Evolutionary conservation across 92 coral and sea anemone species (phyloP).

Genomic region (Porites cylindrica): DNA sequence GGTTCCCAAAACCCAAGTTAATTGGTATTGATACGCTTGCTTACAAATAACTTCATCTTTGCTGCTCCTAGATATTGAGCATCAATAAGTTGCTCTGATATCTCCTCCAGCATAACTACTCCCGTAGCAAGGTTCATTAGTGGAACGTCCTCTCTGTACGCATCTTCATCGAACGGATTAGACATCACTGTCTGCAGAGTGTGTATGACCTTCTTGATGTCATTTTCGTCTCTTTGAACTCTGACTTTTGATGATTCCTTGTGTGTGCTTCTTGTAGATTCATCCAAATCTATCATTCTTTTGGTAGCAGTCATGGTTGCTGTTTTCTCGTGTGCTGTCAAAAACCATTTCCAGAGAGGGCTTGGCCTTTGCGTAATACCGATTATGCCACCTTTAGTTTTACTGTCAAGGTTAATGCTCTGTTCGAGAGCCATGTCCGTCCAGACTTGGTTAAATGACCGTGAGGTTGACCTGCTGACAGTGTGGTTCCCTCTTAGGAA

Average conservation of each 20-base stretch:
- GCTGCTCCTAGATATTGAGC: background rate
- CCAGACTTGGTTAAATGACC: constrained; percentile 59
- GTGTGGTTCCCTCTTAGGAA: constrained; percentile 54
- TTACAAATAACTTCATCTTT: constrained; percentile 17
- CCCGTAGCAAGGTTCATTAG: constrained; percentile 54
- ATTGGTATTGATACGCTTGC: constrained; percentile 18
- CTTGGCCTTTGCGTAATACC: constrained; percentile 61
- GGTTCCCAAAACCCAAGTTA: constrained; percentile 35
- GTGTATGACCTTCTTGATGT: too few species aligned
- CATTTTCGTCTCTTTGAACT: background rate
- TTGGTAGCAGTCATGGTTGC: constrained; percentile 48
- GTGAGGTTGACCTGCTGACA: constrained; percentile 48
- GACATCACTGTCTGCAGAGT: too few species aligned
- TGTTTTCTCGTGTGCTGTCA: constrained; percentile 41
- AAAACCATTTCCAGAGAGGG: constrained; percentile 43
- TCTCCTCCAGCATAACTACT: constrained; percentile 35
- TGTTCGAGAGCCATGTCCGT: constrained; percentile 66
- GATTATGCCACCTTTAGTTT: constrained; percentile 55
- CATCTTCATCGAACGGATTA: too few species aligned
- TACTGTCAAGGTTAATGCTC: constrained; percentile 59
- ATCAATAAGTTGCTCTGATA: background rate
- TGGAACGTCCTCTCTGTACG: too few species aligned
- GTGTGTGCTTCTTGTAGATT: constrained; percentile 18
- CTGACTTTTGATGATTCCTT: constrained; percentile 30
- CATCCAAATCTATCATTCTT: constrained; percentile 38